Conservation (phyloP, 2,797 vertebrate species). For the Alectoris magna region DNA sequence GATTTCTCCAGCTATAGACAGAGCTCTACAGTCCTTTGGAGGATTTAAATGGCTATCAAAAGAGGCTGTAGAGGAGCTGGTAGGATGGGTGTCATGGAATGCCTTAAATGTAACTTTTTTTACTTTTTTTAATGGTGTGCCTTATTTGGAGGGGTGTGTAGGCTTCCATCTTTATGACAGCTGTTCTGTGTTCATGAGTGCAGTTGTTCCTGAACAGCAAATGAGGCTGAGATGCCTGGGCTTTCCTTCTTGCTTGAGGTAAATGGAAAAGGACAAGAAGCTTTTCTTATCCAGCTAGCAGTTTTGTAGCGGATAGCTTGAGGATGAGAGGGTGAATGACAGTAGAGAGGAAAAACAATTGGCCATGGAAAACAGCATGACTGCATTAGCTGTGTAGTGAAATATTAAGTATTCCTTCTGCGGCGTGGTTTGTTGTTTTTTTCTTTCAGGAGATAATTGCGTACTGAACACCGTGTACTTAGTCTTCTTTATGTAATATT, state of each 20-base stretch:
- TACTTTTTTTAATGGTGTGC: neutral
- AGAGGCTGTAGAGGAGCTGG: neutral
- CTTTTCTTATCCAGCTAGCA: neutral
- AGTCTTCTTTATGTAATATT: neutral
- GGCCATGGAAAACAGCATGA: neutral
- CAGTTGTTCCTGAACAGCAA: neutral
- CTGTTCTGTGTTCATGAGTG: neutral
- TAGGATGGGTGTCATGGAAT: neutral
- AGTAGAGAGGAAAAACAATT: neutral
- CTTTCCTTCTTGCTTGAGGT: neutral
- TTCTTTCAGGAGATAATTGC: neutral
- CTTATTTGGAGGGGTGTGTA: neutral
- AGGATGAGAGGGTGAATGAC: neutral
- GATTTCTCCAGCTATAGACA: neutral
- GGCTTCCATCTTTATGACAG: neutral
- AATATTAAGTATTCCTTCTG: neutral
- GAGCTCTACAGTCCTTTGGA: neutral
- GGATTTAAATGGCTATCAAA: neutral
- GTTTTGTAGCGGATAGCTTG: neutral
- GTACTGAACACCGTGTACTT: neutral
- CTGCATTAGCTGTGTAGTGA: neutral
- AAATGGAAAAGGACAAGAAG: neutral
- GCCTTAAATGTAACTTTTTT: neutral
- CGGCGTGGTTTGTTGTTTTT: rapidly evolving
- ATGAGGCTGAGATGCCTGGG: neutral